phyloP scores from a whole-genome alignment of 2,888 invertebrate species.

The Gymnosoma rotundatum region DNA sequence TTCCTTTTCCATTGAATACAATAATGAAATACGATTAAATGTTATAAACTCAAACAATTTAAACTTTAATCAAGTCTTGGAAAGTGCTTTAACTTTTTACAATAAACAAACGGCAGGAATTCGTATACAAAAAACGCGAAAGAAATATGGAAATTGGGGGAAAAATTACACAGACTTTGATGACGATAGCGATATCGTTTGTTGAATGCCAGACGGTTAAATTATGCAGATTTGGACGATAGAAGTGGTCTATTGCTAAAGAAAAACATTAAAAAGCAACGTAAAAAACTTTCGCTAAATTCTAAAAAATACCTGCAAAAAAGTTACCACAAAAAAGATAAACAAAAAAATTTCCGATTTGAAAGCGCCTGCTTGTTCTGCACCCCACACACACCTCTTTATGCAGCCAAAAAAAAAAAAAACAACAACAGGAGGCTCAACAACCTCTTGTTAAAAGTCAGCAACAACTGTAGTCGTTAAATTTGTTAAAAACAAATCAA shows the following conservation, averaged over 20 bases:
- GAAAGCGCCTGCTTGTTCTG: slow-evolving; percentile 1
- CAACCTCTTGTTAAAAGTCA: slow-evolving; percentile 21
- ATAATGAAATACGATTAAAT: slow-evolving; percentile 6
- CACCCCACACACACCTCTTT: slow-evolving; percentile 38
- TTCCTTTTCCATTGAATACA: slow-evolving; percentile 22
- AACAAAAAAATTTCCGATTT: background rate
- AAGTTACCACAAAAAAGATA: slow-evolving; percentile 30
- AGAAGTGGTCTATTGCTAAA: slow-evolving; percentile 34
- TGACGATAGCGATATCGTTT: slow-evolving; percentile 60
- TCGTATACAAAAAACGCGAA: slow-evolving; percentile 10
- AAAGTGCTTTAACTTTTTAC: slow-evolving; percentile 4
- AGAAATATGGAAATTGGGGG: background rate
- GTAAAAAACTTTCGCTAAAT: slow-evolving; percentile 46
- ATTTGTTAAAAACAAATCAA: slow-evolving; percentile 53
- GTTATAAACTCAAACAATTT: slow-evolving; percentile 2
- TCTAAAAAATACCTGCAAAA: slow-evolving; percentile 18
- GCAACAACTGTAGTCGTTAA: slow-evolving; percentile 30
- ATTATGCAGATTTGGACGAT: slow-evolving; percentile 67
- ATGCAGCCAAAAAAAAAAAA: slow-evolving; percentile 5
- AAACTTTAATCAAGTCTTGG: slow-evolving; percentile 28
- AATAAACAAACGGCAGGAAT: slow-evolving; percentile 7
- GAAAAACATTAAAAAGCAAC: slow-evolving; percentile 27
- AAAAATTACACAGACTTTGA: slow-evolving; percentile 52
- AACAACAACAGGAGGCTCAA: background rate
- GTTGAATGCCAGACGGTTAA: slow-evolving; percentile 61